Percentiles rank a stretch among this genome's conserved stretches.
Evolutionary conservation across 2,888 invertebrate species (phyloP).

Genomic region (Leptinotarsa tumamoca): DNA sequence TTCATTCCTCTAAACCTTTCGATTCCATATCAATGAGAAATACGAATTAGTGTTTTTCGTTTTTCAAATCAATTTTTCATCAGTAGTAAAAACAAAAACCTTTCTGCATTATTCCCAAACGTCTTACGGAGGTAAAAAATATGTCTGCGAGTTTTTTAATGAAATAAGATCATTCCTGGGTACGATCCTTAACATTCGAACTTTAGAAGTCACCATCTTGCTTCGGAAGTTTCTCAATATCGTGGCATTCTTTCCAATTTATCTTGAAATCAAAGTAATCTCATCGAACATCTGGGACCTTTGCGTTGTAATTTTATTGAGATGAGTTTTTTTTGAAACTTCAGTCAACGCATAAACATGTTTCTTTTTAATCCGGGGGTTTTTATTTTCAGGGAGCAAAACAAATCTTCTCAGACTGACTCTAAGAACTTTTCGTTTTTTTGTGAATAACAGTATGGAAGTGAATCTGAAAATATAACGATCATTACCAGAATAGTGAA

Average conservation of each 20-base stretch:
- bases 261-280: slow-evolving; percentile 37
- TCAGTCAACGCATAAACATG: slow-evolving; percentile 18
- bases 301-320: slow-evolving; percentile 31
- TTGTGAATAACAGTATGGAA: neutral
- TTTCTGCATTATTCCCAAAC: no score
- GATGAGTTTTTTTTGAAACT: slow-evolving; percentile 34
- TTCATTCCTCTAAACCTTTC: no score
- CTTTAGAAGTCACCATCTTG: slow-evolving; percentile 5
- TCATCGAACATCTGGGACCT: slow-evolving; percentile 39
- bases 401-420: neutral
- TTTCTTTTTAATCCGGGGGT: slow-evolving; percentile 7
- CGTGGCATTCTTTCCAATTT: slow-evolving; percentile 30
- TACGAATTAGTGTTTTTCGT: no score
- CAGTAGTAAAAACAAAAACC: no score
- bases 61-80: no score
- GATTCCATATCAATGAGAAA: no score
- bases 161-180: slow-evolving; percentile 6
- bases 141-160: neutral
- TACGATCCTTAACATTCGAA: slow-evolving; percentile 9
- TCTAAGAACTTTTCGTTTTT: neutral
- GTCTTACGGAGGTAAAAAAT: neutral
- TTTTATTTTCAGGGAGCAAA: neutral
- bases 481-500: neutral
- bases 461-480: neutral
- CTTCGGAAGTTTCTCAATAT: slow-evolving; percentile 25